A percentile compares a stretch with the other conserved stretches of the same genome.
These are phyloP conservation scores for Lamellibrachia columna DNA, from an alignment of 2,888 invertebrate genomes.

Conservation along the genomic window DNA sequence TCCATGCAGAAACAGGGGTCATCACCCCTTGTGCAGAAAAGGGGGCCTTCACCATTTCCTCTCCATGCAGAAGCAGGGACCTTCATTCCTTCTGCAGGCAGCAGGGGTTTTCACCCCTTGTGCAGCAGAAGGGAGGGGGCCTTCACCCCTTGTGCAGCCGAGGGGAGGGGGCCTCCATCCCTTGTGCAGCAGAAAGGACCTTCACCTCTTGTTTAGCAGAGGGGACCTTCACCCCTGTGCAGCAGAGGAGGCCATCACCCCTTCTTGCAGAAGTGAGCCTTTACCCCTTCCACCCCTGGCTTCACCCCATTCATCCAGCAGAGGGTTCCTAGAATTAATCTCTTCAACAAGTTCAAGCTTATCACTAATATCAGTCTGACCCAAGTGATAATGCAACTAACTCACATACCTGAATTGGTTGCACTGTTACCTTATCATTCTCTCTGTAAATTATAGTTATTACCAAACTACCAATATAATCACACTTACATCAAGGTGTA, in stretches of 20 bases:
- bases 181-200: too few relatives aligned
- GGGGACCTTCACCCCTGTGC: background rate
- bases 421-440: background rate
- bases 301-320: background rate
- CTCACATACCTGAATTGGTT: background rate
- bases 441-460: background rate
- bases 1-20: too few relatives aligned
- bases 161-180: too few relatives aligned
- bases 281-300: background rate
- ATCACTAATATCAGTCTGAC: background rate
- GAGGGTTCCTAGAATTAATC: background rate
- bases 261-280: background rate
- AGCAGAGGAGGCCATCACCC: background rate
- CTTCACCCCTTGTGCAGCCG: too few relatives aligned
- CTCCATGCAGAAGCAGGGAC: too few relatives aligned
- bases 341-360: background rate
- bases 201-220: too few relatives aligned
- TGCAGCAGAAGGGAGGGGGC: too few relatives aligned
- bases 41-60: too few relatives aligned
- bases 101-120: too few relatives aligned
- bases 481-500: background rate
- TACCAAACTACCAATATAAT: background rate
- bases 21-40: too few relatives aligned
- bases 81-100: too few relatives aligned
- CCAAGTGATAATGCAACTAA: background rate